Evolutionary conservation across 1,140 invertebrate genomes (phyloP).

Genomic region (Yoshiicerus persimilis): DNA sequence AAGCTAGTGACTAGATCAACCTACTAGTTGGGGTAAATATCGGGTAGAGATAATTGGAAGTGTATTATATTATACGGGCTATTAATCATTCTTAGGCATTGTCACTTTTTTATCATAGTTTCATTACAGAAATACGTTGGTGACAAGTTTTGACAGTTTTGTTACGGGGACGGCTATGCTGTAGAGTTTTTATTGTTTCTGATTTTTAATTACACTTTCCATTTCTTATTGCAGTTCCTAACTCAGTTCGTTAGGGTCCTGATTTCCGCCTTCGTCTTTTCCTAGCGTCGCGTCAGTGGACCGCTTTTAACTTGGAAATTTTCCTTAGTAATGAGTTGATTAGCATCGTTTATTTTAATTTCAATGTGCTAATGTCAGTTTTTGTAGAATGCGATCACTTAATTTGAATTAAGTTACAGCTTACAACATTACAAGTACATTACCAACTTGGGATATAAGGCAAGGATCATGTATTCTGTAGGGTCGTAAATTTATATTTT

Average conservation of each 20-base stretch:
- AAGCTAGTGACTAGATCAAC: neutral
- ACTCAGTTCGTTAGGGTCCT: neutral
- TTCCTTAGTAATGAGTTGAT: neutral
- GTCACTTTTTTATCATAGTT: slow-evolving; percentile 1
- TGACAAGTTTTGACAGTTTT: slow-evolving; percentile 10
- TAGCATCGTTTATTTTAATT: slow-evolving; percentile 7
- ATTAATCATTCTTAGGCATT: slow-evolving; percentile 21
- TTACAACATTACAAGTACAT: neutral
- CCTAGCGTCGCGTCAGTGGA: neutral
- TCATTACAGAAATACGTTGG: neutral
- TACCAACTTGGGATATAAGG: too few species aligned
- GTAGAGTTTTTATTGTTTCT: neutral
- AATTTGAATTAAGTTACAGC: neutral
- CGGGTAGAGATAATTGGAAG: neutral
- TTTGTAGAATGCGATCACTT: neutral
- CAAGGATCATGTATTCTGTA: neutral
- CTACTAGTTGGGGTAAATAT: neutral
- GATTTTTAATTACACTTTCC: neutral
- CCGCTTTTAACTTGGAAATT: neutral
- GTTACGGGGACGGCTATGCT: neutral
- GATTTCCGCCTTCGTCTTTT: neutral
- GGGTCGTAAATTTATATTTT: neutral
- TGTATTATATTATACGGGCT: slow-evolving; percentile 3
- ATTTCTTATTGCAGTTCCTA: neutral
- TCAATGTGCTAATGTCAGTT: neutral